These are phyloP conservation scores for Tetraodon nigroviridis DNA, from an alignment of 2,113 vertebrate genomes.

Conservation along the genomic window DNA sequence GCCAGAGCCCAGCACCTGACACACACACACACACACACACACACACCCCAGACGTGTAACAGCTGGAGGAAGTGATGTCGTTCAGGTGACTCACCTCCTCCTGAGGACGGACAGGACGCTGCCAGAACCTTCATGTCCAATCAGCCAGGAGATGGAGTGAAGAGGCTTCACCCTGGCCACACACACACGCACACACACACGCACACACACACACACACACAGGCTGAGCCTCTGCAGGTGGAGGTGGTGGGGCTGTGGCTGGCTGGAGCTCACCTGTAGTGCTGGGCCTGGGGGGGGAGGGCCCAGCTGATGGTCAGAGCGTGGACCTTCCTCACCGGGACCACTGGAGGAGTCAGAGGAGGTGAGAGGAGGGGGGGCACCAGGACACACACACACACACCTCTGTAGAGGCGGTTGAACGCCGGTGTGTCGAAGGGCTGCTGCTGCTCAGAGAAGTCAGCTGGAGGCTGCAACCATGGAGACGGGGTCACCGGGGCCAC, in stretches of 20 bases:
- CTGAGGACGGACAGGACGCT: constrained; percentile 91
- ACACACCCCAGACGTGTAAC: background rate
- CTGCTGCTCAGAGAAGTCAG: constrained; percentile 84
- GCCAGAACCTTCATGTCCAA: constrained; percentile 93
- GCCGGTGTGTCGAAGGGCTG: constrained; percentile 89
- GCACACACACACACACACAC: background rate
- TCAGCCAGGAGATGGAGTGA: constrained; percentile 95
- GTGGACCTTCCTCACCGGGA: constrained; percentile 93
- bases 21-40: constrained; percentile 5
- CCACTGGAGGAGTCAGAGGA: constrained; percentile 79
- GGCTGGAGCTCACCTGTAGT: constrained; percentile 83
- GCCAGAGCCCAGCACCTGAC: constrained; percentile 91
- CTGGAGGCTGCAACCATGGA: no score
- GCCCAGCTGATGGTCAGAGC: constrained; percentile 93
- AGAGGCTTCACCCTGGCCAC: constrained; percentile 88
- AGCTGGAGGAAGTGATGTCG: background rate
- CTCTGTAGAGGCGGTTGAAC: constrained; percentile 93
- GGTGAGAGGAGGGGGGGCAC: no score
- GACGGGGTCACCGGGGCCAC: no score
- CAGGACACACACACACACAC: no score
- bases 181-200: constrained; percentile 12
- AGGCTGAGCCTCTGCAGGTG: background rate
- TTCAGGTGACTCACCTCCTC: constrained; percentile 80
- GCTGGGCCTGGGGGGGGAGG: constrained; percentile 85
- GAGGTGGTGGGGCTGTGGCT: background rate